Percentiles rank a stretch among this genome's conserved stretches.
These are phyloP conservation scores for Brachionus sp. DNA, from an alignment of 1,140 invertebrate species.

Conservation along the genomic window DNA sequence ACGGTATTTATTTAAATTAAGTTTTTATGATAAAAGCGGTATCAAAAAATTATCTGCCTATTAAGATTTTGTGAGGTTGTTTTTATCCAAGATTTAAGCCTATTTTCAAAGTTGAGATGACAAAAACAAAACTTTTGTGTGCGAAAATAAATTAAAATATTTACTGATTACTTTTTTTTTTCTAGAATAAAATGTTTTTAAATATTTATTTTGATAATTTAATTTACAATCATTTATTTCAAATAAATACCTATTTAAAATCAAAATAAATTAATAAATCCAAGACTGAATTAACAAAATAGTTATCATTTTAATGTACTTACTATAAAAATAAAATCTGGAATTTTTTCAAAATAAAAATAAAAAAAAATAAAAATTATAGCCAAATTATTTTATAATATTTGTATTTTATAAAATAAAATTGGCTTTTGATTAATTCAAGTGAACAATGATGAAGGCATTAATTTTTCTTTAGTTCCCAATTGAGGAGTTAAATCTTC, in stretches of 20 bases:
- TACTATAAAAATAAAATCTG: not conserved
- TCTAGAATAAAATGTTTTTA: too few species aligned
- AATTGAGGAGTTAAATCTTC: conserved; percentile 35
- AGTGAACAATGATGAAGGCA: conserved; percentile 31
- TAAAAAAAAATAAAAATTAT: not conserved
- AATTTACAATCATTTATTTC: not conserved
- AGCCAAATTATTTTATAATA: not conserved
- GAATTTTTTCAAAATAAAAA: not conserved
- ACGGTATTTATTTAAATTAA: too few species aligned
- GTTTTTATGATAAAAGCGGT: too few species aligned
- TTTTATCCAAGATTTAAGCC: too few species aligned
- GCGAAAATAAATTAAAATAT: too few species aligned
- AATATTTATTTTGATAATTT: too few species aligned
- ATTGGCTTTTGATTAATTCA: not conserved
- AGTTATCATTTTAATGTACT: not conserved
- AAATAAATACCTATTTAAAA: conserved; percentile 5
- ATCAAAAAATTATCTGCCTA: too few species aligned
- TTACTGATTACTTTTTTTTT: too few species aligned
- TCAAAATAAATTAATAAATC: not conserved
- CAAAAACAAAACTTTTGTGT: too few species aligned
- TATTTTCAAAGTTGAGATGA: too few species aligned
- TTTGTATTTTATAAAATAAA: not conserved
- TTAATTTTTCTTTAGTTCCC: conserved; percentile 34
- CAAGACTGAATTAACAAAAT: not conserved
- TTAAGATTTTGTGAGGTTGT: too few species aligned